Conservation (phyloP, 2,797 vertebrate genomes). For the Takifugu ocellatus region DNA sequence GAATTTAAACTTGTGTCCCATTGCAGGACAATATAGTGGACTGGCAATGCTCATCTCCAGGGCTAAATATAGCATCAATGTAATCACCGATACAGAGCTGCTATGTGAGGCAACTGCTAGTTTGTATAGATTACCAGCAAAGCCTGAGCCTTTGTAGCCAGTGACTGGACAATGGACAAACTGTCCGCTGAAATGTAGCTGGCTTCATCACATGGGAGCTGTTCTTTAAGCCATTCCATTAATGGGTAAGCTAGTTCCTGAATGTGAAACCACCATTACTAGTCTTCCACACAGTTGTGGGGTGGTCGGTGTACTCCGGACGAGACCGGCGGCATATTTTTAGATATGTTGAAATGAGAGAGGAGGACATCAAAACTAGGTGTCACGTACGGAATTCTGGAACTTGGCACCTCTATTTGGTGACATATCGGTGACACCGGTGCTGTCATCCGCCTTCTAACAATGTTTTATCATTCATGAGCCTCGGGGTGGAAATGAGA, state of each 20-base stretch:
- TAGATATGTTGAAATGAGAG: constrained; percentile 34
- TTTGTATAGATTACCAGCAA: constrained; percentile 43
- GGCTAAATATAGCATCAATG: constrained; percentile 52
- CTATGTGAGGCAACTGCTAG: constrained; percentile 28
- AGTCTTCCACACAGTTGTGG: constrained; percentile 17
- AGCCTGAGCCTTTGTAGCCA: constrained; percentile 42
- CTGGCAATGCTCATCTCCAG: constrained; percentile 16
- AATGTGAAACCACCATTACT: constrained; percentile 3
- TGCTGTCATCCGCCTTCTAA: neutral
- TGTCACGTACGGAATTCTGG: constrained; percentile 1
- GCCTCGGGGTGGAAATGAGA: no score
- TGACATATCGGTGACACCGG: neutral
- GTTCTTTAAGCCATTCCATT: no score
- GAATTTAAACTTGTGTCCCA: constrained; percentile 10
- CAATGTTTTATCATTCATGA: no score
- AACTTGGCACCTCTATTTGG: constrained; percentile 1
- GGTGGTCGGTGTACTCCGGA: constrained; percentile 20
- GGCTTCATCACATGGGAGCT: constrained; percentile 12
- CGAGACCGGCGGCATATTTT: constrained; percentile 39
- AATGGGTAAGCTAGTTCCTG: neutral
- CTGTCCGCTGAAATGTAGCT: constrained; percentile 9
- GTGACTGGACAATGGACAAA: constrained; percentile 27
- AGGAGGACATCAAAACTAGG: constrained; percentile 11
- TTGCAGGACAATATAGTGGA: constrained; percentile 28
- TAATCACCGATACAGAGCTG: constrained; percentile 31